Evolutionary conservation across 2,797 vertebrate species (phyloP), one percentile per base, ranked within the genome.

Genomic region (Acrossocheilus wenchowensis): DNA sequence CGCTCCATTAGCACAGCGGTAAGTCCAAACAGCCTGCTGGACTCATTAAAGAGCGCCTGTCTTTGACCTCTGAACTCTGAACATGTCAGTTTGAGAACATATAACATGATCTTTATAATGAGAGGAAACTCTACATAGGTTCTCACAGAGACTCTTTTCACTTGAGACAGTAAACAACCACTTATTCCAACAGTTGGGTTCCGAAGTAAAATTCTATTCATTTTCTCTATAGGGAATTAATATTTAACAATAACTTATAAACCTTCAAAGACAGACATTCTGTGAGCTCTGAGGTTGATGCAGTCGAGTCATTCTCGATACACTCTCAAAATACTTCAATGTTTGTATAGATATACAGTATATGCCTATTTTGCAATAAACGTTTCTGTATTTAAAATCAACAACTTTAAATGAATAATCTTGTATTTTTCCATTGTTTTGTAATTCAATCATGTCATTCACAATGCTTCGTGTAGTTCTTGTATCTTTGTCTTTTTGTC

Each of bases 1-100:
- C 82, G 88, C 48, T 93, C 95, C 86, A 90, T 94, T 2, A 94
- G 93, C 43, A 95, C 93, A 87, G 87, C 94, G 96, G 98, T 99
- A 91, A 96, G 94, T 78, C n/a, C 69, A 39, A 89, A 41, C 78
- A 50, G 15, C 52, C 9, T 30, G 14, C n/a, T 84, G 21, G 7
- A 75, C 75, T 83, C 90, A 89, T 78, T 87, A 75, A 72, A 66
- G 60, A 69, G 30, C 36, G 36, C 62, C 71, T 6, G 36, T 79
- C 75, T 81, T 50, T n/a, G 54, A 87, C 69, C 5, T 72, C 4
- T 43, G n/a, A 45, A 17, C 43, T 9, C 43, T 74, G 4, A 15
- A 50, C 72, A 9, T 26, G 43, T 14, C 23, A 14, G 8, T 73
- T 4, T 73, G 10, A 10, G 5, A 14, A 69, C 3, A 45, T n/a